Percentiles rank a stretch among this genome's conserved stretches.
Conservation (phyloP, 2,797 vertebrate species). For the Erethizon dorsatum region DNA sequence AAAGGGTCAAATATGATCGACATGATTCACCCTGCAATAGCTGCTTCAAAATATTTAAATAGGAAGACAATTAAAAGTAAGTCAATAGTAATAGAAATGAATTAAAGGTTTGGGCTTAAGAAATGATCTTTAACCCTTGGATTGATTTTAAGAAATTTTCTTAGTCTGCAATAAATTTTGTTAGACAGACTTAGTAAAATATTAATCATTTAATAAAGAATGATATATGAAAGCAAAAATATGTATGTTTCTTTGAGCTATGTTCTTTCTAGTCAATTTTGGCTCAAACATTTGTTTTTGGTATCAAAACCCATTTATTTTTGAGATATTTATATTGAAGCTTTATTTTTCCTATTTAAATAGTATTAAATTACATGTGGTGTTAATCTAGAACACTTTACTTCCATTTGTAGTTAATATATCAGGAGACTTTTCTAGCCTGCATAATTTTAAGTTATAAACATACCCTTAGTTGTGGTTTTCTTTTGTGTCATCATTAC, state of each 20-base stretch:
- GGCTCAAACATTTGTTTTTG: not conserved
- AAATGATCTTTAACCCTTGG: constrained; percentile 52
- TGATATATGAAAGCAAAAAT: not conserved
- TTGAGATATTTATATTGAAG: not conserved
- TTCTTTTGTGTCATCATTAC: not conserved
- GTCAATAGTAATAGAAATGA: not conserved
- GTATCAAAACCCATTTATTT: not conserved
- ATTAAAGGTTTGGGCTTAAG: constrained; percentile 44
- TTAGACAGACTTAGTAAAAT: not conserved
- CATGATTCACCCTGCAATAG: not conserved
- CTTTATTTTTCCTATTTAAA: not conserved
- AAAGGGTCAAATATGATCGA: constrained; percentile 60
- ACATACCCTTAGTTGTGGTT: not conserved
- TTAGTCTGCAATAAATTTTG: not conserved
- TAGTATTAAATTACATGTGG: not conserved
- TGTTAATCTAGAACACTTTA: not conserved
- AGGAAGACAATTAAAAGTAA: not conserved
- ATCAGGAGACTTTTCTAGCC: not conserved
- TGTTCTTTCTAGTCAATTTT: not conserved
- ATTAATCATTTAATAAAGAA: constrained; percentile 11
- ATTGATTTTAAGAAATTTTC: constrained; percentile 2
- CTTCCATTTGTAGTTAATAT: not conserved
- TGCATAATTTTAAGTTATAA: constrained; percentile 17
- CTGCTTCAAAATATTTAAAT: constrained; percentile 56
- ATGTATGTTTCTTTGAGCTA: not conserved